Percentiles rank a stretch among this genome's conserved stretches.
Evolutionary conservation across 2,888 invertebrate species (phyloP).

Genomic region (Ferrisia virgata): DNA sequence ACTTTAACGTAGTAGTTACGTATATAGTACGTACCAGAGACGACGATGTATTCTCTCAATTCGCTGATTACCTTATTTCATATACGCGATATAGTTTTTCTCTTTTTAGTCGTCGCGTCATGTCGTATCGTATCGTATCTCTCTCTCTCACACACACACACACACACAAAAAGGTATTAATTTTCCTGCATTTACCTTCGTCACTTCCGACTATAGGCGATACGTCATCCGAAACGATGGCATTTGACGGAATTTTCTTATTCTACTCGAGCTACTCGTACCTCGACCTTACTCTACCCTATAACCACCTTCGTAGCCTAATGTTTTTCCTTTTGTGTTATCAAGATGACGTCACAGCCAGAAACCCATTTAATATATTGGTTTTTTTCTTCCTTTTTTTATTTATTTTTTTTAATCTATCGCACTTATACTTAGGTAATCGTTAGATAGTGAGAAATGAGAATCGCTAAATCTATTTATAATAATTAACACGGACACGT

Average conservation of each 20-base stretch:
- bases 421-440: no score
- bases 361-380: not conserved
- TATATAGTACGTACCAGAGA: no score
- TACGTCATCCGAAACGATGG: slow-evolving; percentile 8
- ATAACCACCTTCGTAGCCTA: not conserved
- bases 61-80: slow-evolving; percentile 7
- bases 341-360: not conserved
- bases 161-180: not conserved
- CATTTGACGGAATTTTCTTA: slow-evolving; percentile 6
- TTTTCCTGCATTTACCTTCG: slow-evolving; percentile 9
- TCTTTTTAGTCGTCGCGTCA: not conserved
- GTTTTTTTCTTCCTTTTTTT: not conserved
- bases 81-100: not conserved
- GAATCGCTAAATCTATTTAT: no score
- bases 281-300: not conserved
- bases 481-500: no score
- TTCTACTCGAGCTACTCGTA: not conserved
- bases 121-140: no score
- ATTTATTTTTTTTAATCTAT: no score
- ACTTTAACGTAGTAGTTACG: no score
- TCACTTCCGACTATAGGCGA: not conserved
- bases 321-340: not conserved
- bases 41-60: not conserved
- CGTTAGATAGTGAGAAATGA: no score
- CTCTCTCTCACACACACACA: no score